Conservation (phyloP, 1,140 invertebrate species). For the Eriocheir sinensis region DNA sequence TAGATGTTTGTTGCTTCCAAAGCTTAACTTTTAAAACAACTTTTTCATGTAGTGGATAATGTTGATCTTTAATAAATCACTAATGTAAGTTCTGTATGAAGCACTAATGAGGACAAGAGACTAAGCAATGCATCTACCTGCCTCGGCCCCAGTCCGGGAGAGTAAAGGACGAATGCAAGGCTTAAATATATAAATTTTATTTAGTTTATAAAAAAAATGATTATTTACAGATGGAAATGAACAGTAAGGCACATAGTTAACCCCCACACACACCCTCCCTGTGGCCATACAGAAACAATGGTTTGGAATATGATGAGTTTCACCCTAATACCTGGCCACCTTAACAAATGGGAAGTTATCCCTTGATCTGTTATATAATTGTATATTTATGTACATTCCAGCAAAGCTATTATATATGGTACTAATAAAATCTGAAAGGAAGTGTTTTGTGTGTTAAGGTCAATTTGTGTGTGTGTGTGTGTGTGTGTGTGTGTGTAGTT, state of each 20-base stretch:
- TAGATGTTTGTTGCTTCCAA: too few relatives aligned
- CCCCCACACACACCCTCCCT: neutral
- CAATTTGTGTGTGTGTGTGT: neutral
- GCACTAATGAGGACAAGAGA: too few relatives aligned
- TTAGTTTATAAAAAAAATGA: neutral
- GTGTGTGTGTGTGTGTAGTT: too few relatives aligned
- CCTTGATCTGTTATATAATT: conserved; percentile 14
- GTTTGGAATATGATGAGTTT: neutral
- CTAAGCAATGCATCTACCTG: too few relatives aligned
- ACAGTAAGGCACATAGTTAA: neutral
- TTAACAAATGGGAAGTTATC: neutral
- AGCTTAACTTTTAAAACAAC: too few relatives aligned
- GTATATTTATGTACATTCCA: conserved; percentile 57
- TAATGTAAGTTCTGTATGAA: too few relatives aligned
- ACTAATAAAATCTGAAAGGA: neutral
- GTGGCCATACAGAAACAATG: neutral
- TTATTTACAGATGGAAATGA: neutral
- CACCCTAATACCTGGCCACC: neutral
- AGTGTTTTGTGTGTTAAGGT: too few relatives aligned
- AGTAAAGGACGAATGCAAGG: neutral
- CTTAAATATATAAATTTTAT: neutral
- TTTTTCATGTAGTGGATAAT: too few relatives aligned
- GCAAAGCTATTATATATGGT: neutral
- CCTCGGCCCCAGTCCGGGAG: too few relatives aligned
- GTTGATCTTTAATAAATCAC: too few relatives aligned